phyloP scores from a whole-genome alignment of 2,888 invertebrate genomes.

The Dichetophora obliterata region DNA sequence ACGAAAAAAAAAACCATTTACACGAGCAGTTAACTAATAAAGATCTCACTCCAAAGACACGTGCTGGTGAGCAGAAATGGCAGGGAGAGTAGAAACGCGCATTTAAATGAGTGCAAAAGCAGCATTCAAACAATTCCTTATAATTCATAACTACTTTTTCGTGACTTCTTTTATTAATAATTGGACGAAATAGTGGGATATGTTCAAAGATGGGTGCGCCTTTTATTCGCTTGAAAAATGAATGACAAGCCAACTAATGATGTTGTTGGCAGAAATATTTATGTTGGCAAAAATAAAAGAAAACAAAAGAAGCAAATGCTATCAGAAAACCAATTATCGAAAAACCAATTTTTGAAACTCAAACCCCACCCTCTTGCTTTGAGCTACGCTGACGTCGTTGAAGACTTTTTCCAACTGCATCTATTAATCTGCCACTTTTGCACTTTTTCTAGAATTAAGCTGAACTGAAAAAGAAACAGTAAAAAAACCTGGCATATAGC shows the following conservation, averaged over 20 bases:
- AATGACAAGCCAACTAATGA: background rate
- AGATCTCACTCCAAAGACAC: constrained; percentile 49
- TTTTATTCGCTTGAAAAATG: background rate
- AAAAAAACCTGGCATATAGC: constrained; percentile 42
- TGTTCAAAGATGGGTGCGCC: background rate
- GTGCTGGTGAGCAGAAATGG: background rate
- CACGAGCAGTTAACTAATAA: constrained; percentile 52
- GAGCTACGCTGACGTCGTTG: constrained; percentile 45
- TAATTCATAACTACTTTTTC: constrained; percentile 19
- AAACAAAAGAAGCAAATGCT: background rate
- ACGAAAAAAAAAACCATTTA: constrained; percentile 37
- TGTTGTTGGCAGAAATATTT: background rate
- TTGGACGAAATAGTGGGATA: background rate
- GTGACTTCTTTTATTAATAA: background rate
- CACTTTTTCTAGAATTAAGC: constrained; percentile 56
- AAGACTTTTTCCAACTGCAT: constrained; percentile 59
- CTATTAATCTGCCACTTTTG: constrained; percentile 69
- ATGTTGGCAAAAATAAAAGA: background rate
- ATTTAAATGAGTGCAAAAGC: background rate
- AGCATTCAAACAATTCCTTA: background rate
- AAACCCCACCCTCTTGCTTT: constrained; percentile 15
- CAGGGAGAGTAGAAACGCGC: background rate
- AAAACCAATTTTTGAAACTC: background rate
- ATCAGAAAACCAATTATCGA: background rate
- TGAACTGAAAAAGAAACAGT: constrained; percentile 48